Evolutionary conservation across 2,888 invertebrate species (phyloP).

Genomic region (Anodontia alba): DNA sequence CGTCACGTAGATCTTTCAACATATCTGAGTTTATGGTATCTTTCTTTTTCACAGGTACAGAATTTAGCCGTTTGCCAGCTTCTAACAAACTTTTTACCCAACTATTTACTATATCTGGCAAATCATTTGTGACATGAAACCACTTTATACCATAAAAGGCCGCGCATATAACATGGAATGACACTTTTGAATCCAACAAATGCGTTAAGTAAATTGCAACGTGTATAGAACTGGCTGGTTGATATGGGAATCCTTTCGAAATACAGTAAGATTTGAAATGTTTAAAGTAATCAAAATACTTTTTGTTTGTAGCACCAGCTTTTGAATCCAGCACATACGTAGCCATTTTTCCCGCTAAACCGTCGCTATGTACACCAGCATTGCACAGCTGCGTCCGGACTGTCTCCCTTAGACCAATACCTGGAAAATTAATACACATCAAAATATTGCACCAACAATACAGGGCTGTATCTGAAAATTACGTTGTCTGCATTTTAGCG

Average conservation of each 20-base stretch:
- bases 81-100: constrained; percentile 32
- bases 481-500: not conserved
- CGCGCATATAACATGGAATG: constrained; percentile 22
- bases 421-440: constrained; percentile 9
- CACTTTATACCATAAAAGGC: constrained; percentile 50
- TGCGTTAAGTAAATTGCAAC: constrained; percentile 40
- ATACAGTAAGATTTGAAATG: constrained; percentile 26
- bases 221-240: constrained; percentile 34
- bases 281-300: constrained; percentile 26
- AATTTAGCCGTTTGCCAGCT: constrained; percentile 30
- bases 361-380: not conserved
- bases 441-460: not conserved
- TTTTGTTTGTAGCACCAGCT: constrained; percentile 31
- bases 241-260: constrained; percentile 6
- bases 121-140: constrained; percentile 27
- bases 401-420: constrained; percentile 25
- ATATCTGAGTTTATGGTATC: constrained; percentile 35
- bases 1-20: constrained; percentile 27
- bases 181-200: constrained; percentile 29
- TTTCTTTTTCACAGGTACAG: constrained; percentile 38
- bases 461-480: not conserved
- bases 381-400: not conserved
- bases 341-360: constrained; percentile 3
- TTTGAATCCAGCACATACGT: constrained; percentile 26
- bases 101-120: constrained; percentile 25